These are phyloP conservation scores for Zaprionus bogoriensis DNA, from an alignment of 2,888 invertebrate species.

Conservation along the genomic window DNA sequence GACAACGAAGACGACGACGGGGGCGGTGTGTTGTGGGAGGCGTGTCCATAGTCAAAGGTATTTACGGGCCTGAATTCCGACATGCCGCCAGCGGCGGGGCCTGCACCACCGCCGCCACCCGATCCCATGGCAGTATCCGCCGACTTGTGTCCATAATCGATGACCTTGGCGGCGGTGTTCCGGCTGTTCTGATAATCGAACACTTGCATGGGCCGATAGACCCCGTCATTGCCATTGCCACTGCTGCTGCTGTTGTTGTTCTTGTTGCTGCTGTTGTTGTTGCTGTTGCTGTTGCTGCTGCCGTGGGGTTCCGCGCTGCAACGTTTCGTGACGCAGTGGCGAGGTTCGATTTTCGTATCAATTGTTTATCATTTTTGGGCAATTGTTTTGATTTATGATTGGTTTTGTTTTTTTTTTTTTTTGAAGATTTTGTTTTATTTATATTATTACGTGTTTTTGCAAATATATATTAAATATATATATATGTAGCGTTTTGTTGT, in stretches of 20 bases:
- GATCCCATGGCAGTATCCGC: conserved; percentile 19
- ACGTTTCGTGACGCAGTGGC: conserved; percentile 46
- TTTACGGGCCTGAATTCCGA: conserved; percentile 86
- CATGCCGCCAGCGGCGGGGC: conserved; percentile 4
- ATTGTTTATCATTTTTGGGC: conserved; percentile 41
- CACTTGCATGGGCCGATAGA: conserved; percentile 86
- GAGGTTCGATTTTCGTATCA: conserved; percentile 44
- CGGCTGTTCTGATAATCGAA: conserved; percentile 88
- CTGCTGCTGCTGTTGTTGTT: conserved; percentile 7
- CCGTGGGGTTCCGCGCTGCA: conserved; percentile 44
- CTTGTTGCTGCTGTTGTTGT: neutral
- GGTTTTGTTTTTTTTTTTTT: conserved; percentile 11
- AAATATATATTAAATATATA: conserved; percentile 10
- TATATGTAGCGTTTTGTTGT: conserved; percentile 5
- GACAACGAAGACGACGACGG: neutral
- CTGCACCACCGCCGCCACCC: neutral
- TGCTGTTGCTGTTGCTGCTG: conserved; percentile 4
- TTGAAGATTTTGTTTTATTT: neutral
- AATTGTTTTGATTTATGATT: conserved; percentile 32
- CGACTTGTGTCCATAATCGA: conserved; percentile 88
- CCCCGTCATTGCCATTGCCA: conserved; percentile 67
- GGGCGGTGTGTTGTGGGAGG: conserved; percentile 53
- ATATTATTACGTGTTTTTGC: conserved; percentile 7
- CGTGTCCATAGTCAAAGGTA: conserved; percentile 89
- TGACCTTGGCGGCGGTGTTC: conserved; percentile 85